Evolutionary conservation across 30 jellyfish, hydroid and myxozoan species (phyloP), one percentile per base, ranked within the genome.

Genomic region (Morbakka virulenta): DNA sequence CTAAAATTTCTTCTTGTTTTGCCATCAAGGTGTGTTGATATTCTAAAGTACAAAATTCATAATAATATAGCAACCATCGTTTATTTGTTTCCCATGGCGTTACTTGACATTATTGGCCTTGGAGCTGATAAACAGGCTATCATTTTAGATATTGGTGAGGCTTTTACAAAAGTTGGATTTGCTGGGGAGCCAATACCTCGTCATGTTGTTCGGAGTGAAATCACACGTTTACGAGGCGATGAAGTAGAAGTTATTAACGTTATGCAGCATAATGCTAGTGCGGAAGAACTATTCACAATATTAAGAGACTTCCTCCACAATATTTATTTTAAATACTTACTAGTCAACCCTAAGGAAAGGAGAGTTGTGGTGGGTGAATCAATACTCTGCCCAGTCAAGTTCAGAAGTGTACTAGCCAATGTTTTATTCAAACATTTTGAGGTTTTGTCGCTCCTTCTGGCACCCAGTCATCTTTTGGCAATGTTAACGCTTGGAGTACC

Each of bases 51-150:
- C n/a, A n/a, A n/a, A n/a, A n/a, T n/a, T n/a, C n/a, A n/a, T n/a
- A n/a, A n/a, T n/a, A n/a, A n/a, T n/a, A n/a, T n/a, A n/a, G n/a
- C n/a, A n/a, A n/a, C n/a, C n/a, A n/a, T n/a, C n/a, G n/a, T n/a
- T n/a, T n/a, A n/a, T n/a, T n/a, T n/a, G n/a, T n/a, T n/a, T n/a
- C n/a, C n/a, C n/a, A 92, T 92, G 98, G 96, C 98, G 26, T 48
- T 92, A 53, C 49, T 92, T 83, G 98, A 92, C n/a, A 81, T 92
- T 75, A 80, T 92, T 25, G 96, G 96, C 4, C 77, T 92, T n/a
- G 98, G 98, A 9, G 91, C 97, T 1, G 96, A 84, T 66, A 92
- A 92, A 53, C 96, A 92, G 50, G 96, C 98, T 23, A 96, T 92
- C 32, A 67, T 92, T 2, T 41, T 92, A 31, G 98, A 92, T 35